A percentile compares a stretch with the other conserved stretches of the same genome.
These are phyloP conservation scores for Chironomus striatipennis DNA, from an alignment of 1,140 invertebrate species.

Conservation along the genomic window DNA sequence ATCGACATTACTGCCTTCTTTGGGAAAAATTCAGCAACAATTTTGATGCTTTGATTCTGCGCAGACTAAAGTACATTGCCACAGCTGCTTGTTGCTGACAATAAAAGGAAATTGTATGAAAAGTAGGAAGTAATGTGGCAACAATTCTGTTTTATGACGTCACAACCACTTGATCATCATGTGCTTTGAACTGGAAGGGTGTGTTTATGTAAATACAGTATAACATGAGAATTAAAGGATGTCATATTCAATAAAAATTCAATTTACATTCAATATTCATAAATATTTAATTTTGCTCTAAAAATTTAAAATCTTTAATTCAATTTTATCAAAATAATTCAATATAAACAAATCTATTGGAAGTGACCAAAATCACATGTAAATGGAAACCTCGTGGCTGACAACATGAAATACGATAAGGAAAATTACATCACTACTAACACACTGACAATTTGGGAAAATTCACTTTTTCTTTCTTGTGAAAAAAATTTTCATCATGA, in stretches of 20 bases:
- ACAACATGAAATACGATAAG: background rate
- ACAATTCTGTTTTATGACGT: background rate
- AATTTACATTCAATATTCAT: background rate
- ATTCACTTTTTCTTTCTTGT: slow-evolving; percentile 17
- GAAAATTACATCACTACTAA: slow-evolving; percentile 22
- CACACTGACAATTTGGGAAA: background rate
- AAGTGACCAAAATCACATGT: slow-evolving; percentile 3
- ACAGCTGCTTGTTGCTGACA: background rate
- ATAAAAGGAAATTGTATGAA: background rate
- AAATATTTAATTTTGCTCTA: background rate
- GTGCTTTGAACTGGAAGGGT: background rate
- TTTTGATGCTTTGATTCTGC: background rate
- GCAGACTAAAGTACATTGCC: background rate
- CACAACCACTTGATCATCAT: background rate
- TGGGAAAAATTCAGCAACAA: background rate
- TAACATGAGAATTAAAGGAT: too few species aligned
- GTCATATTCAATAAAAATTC: too few species aligned
- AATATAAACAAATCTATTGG: background rate
- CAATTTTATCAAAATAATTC: background rate
- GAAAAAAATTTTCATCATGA: slow-evolving; percentile 3
- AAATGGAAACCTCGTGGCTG: slow-evolving; percentile 21
- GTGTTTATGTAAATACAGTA: background rate
- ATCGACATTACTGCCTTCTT: background rate
- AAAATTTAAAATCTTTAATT: background rate
- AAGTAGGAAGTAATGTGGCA: background rate